Percentiles rank a stretch among this genome's conserved stretches.
phyloP scores from a whole-genome alignment of 2,888 invertebrate species.

The Protula sp. region DNA sequence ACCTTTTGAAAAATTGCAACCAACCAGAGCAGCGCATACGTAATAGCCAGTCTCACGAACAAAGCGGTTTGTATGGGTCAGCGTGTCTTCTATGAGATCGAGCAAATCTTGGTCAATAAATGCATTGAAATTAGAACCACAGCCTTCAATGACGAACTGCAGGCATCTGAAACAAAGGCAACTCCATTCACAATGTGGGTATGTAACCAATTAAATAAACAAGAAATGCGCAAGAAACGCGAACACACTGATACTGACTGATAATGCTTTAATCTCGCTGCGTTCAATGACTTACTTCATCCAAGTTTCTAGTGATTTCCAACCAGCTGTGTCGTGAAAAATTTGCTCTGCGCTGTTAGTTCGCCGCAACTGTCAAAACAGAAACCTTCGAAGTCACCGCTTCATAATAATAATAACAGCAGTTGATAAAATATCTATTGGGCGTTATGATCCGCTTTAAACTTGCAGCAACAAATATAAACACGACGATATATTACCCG shows the following conservation, averaged over 20 bases:
- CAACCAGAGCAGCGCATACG: slow-evolving; percentile 54
- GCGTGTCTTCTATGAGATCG: slow-evolving; percentile 54
- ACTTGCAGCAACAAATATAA: too few species aligned
- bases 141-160: slow-evolving; percentile 56
- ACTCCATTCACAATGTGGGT: too few species aligned
- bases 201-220: too few species aligned
- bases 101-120: slow-evolving; percentile 54
- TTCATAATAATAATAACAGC: too few species aligned
- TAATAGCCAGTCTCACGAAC: slow-evolving; percentile 59
- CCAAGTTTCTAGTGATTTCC: slow-evolving; percentile 58
- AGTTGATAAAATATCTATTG: too few species aligned
- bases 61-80: slow-evolving; percentile 58
- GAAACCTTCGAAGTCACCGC: too few species aligned
- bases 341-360: slow-evolving; percentile 51
- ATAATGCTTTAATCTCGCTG: too few species aligned
- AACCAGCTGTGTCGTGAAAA: slow-evolving; percentile 59
- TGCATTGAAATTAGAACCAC: slow-evolving; percentile 53
- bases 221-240: too few species aligned
- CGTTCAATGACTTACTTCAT: slow-evolving; percentile 58
- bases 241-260: too few species aligned
- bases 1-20: slow-evolving; percentile 46
- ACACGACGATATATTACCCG: too few species aligned
- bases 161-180: slow-evolving; percentile 51
- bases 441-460: too few species aligned
- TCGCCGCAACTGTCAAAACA: slow-evolving; percentile 44